A percentile compares a stretch with the other conserved stretches of the same genome.
These are phyloP conservation scores for Helostoma temminkii DNA, from an alignment of 2,797 vertebrate genomes.

Conservation along the genomic window DNA sequence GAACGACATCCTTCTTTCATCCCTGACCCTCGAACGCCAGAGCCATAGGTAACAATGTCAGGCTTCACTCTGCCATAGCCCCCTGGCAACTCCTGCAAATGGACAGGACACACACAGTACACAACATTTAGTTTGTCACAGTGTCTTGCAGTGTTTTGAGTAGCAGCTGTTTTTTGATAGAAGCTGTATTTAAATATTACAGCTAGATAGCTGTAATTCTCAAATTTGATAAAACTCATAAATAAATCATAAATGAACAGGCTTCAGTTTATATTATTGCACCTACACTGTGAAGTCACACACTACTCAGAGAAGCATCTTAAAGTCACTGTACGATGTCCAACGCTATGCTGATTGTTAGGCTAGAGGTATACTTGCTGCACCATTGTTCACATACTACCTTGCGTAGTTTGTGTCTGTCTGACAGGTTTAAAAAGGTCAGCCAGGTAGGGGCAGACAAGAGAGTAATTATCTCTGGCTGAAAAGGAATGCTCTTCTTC, in stretches of 20 bases:
- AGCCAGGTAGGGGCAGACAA: no score
- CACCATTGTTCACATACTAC: no score
- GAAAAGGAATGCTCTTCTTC: no score
- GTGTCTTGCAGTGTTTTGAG: neutral
- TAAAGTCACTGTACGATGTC: neutral
- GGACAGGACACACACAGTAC: neutral
- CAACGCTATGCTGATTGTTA: neutral
- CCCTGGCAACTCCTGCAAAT: constrained; percentile 92
- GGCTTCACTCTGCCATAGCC: constrained; percentile 97
- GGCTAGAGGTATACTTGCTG: no score
- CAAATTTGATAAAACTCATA: constrained; percentile 1
- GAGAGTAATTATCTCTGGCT: no score
- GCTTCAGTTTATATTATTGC: constrained; percentile 23
- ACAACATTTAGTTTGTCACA: neutral
- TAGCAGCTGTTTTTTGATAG: neutral
- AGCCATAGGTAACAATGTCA: constrained; percentile 98
- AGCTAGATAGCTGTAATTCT: constrained; percentile 13
- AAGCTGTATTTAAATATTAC: no score
- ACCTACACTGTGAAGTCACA: constrained; percentile 12
- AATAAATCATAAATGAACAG: constrained; percentile 3
- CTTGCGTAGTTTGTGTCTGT: no score
- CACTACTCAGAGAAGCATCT: neutral
- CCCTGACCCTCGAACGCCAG: constrained; percentile 95
- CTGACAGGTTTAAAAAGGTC: no score
- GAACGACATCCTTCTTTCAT: constrained; percentile 98